Evolutionary conservation across 2,888 invertebrate species (phyloP), one percentile per base, ranked within the genome.

Genomic region (Drosophila anceps): DNA sequence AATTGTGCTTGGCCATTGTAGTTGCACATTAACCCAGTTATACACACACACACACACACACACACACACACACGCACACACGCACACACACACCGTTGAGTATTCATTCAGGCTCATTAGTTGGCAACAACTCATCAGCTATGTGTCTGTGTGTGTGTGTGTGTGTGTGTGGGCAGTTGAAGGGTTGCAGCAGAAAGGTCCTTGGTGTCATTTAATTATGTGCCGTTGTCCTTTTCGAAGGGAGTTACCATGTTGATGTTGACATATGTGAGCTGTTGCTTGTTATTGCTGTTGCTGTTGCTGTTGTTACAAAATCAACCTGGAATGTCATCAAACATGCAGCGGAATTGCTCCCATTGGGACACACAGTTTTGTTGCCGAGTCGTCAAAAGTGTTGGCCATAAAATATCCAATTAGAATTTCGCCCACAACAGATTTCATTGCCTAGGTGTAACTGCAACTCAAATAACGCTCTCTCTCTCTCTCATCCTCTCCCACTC

Each of bases 321-420:
- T 70, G 73, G 64, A 75, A 67, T 69, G 71, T 77, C 86, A 88
- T 90, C 86, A 90, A 81, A 83, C 81, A 87, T 87, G 90, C 89
- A 79, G 37, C 79, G 78, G 48, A 90, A 87, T 87, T 72, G 89
- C 78, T 87, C 87, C 88, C 86, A 64, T 50, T 64, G 64, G 58
- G 55, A 50, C 39, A 27, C 60, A 63, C 81, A 54, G 59, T 68
- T 70, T 63, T 66, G 66, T 64, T 61, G 58, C 41, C 61, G 72
- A 70, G 73, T 73, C 90, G 70, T 80, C 88, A 81, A 84, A 89
- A 81, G 76, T 81, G 74, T 72, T 84, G 89, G 76, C 69, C 89
- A 85, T 90, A 82, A 86, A 86, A 85, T 88, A 88, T 88, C 90
- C 86, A 90, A 86, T 86, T 90, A 90, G 87, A 81, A 81, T 87